Evolutionary conservation across 2,888 invertebrate genomes (phyloP), one percentile per base, ranked within the genome.

Genomic region (Brachyptera putata): DNA sequence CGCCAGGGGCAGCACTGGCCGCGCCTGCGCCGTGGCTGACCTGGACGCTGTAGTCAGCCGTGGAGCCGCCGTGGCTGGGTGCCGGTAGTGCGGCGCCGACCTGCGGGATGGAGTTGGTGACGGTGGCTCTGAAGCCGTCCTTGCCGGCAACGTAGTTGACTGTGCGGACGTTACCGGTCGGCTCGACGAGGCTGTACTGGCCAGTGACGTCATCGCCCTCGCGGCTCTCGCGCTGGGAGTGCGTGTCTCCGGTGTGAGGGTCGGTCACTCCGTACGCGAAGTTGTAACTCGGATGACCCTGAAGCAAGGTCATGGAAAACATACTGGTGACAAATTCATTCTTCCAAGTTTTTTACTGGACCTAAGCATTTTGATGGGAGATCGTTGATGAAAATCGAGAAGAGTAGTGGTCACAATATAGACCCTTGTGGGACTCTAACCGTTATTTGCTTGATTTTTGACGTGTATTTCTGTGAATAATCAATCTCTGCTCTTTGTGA

Each of bases 201-300:
- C 46, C 46, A 46, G 46, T 46, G 46, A 46, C 46, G 46, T 46
- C 46, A 46, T 21, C 24, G 2, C 46, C 46, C 7, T 46, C 46
- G n/a, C 46, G 46, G 11, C 22, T 24, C 46, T 46, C 46, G 3
- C 46, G 22, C 3, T 21, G 22, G 4, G 46, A 16, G 13, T 46
- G 46, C 4, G 22, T 24, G 46, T 46, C 46, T 2, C 46, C 46
- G 22, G 46, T 46, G 22, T 21, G 21, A 3, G 46, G 46, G 24
- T 46, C 46, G 11, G 22, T 4, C 18, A 46, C 46, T 21, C 46
- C 46, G 24, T 46, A 46, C 7, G 46, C 24, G 24, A 22, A 46
- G 9, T 3, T 14, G 39, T 39, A 39, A 14, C 39, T 39, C 3
- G 39, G 39, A n/a, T 3, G 7, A 4, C 11, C 39, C 39, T 39